Evolutionary conservation across 1,140 invertebrate species (phyloP), one percentile per base, ranked within the genome.

Genomic region (Cydia strobilella): DNA sequence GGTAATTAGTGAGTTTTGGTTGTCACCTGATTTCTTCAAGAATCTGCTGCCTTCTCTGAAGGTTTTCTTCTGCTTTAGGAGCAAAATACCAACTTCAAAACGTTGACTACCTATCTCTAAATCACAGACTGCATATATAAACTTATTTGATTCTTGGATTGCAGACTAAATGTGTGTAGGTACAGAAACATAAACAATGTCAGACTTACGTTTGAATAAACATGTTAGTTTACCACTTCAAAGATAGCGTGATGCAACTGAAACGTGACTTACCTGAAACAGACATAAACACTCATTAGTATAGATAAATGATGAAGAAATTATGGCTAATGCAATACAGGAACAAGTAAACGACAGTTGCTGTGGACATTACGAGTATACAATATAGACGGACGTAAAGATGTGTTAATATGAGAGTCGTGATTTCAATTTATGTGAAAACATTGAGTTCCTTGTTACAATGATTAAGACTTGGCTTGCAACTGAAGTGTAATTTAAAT

Each of bases 261-360:
- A 69, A 69, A 69, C 65, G 65, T 69, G 65, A 69, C 65, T 69
- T 69, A 69, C 65, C 65, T 69, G 65, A 39, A 69, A 69, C 35
- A 69, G n/a, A 69, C 27, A 62, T 62, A 69, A 69, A 69, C 35
- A 42, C 9, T 35, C 65, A 69, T 69, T 69, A 69, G 10, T 23
- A 59, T n/a, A 59, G 54, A 59, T 59, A 59, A 59, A 23, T 59
- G n/a, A 59, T 59, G 18, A 59, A 23, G 54, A 59, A 59, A 59
- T 59, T 10, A 59, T 59, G 15, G 54, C 54, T 59, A 59, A 59
- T 59, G 54, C 9, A 59, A 59, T 59, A 9, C 6, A 59, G 54
- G 20, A 59, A 59, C 20, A 59, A 59, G 54, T 59, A 54, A 54
- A 13, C 45, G 12, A 7, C 51, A 54, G 51, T 54, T n/a, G 51